Percentiles rank a stretch among this genome's conserved stretches.
Conservation (phyloP, 2,888 invertebrate genomes). For the Plusia festucae region DNA sequence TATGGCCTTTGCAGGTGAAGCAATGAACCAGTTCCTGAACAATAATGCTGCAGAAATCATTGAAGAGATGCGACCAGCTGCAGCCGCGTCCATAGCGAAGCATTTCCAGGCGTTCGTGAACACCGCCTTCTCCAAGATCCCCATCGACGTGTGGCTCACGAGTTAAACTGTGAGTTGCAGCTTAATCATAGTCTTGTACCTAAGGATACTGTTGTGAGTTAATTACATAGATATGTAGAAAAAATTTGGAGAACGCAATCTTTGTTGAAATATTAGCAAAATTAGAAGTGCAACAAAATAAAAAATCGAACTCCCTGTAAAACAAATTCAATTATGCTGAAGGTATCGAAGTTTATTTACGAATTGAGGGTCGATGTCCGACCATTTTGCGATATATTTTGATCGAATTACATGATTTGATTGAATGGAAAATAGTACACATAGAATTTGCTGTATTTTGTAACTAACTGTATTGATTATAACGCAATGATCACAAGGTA, state of each 20-base stretch:
- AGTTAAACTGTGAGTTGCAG: conserved; percentile 66
- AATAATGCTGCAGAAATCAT: conserved; percentile 94
- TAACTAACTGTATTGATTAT: too few relatives aligned
- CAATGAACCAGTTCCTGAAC: conserved; percentile 95
- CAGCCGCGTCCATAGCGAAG: conserved; percentile 91
- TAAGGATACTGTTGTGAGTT: conserved; percentile 25
- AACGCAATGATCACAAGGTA: too few relatives aligned
- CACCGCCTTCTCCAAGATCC: conserved; percentile 92
- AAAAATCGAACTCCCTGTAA: too few relatives aligned
- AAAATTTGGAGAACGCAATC: neutral
- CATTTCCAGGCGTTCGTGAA: conserved; percentile 93
- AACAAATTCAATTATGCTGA: too few relatives aligned
- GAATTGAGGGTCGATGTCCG: too few relatives aligned
- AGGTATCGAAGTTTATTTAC: too few relatives aligned
- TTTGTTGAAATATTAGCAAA: too few relatives aligned
- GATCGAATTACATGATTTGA: neutral
- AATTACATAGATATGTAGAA: conserved; percentile 16
- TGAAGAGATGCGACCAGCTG: conserved; percentile 94
- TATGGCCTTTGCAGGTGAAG: conserved; percentile 90
- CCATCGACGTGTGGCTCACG: conserved; percentile 92
- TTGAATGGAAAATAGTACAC: conserved; percentile 18
- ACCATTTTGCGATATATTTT: too few relatives aligned
- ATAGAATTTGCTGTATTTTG: too few relatives aligned
- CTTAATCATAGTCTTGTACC: conserved; percentile 11
- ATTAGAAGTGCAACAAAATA: too few relatives aligned